These are phyloP conservation scores for Boulengeromyrus knoepffleri DNA, from an alignment of 2,113 vertebrate genomes.

Conservation along the genomic window DNA sequence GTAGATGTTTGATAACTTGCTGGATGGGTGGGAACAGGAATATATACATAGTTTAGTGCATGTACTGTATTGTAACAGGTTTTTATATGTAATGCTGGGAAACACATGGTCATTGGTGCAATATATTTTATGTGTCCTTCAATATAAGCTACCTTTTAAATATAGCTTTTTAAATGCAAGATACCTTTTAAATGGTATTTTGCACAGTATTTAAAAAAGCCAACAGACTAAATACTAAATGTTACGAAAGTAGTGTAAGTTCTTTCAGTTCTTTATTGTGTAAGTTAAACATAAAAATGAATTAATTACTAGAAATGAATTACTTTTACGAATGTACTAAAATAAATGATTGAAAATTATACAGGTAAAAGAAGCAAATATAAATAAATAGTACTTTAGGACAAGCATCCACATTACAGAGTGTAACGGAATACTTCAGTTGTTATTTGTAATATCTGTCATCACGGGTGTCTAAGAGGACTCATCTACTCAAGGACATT, in stretches of 20 bases:
- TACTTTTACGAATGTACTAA: background rate
- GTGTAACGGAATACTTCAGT: no score
- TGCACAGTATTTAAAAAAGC: background rate
- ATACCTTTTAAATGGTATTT: background rate
- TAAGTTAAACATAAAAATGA: background rate
- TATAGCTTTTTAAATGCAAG: no score
- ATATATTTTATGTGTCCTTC: background rate
- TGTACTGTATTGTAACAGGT: background rate
- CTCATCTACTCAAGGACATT: no score
- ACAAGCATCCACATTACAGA: no score
- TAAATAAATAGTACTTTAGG: no score
- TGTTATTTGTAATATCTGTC: no score
- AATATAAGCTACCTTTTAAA: background rate
- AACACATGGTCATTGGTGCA: background rate
- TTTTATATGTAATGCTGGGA: background rate
- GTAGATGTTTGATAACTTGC: background rate
- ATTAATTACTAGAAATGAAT: background rate
- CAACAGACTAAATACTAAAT: background rate
- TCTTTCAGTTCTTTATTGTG: background rate
- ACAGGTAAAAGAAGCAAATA: no score
- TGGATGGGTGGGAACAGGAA: background rate
- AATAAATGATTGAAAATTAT: background rate
- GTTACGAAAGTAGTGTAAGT: background rate
- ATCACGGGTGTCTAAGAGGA: no score
- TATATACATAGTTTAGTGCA: background rate